Evolutionary conservation across 1,140 invertebrate species (phyloP).

Genomic region (Euglossa dilemma): DNA sequence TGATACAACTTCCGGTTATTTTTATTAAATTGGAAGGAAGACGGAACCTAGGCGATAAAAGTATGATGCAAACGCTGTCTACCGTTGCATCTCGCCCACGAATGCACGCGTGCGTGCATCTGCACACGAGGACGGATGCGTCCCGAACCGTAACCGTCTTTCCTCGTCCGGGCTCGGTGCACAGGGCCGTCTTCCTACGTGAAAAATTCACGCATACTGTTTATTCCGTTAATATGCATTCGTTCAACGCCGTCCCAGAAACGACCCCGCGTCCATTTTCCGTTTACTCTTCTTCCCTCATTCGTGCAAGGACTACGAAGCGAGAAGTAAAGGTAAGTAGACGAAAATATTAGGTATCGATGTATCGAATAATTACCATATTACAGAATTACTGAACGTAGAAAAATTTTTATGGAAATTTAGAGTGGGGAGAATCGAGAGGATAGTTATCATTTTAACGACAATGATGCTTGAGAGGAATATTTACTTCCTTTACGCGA

Average conservation of each 20-base stretch:
- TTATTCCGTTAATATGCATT: background rate
- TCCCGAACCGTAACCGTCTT: constrained; percentile 65
- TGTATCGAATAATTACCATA: too few species aligned
- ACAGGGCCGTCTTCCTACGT: background rate
- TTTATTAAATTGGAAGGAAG: constrained; percentile 54
- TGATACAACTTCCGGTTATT: constrained; percentile 56
- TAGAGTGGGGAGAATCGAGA: too few species aligned
- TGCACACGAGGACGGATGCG: constrained; percentile 58
- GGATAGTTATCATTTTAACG: too few species aligned
- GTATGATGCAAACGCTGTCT: constrained; percentile 52
- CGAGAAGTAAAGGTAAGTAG: background rate
- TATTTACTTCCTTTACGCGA: too few species aligned
- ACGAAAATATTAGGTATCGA: background rate
- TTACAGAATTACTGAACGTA: too few species aligned
- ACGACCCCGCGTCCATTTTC: background rate
- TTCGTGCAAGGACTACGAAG: background rate
- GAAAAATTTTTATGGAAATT: too few species aligned
- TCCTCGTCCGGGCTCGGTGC: constrained; percentile 43
- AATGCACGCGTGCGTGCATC: constrained; percentile 60
- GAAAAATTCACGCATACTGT: constrained; percentile 18
- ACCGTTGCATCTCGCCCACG: constrained; percentile 48
- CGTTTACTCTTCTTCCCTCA: background rate
- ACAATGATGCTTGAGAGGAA: too few species aligned
- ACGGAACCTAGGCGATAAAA: constrained; percentile 54
- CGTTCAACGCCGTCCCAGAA: background rate